Percentiles rank a stretch among this genome's conserved stretches.
Evolutionary conservation across 2,888 invertebrate genomes (phyloP).

Genomic region (Polydrusus cervinus): DNA sequence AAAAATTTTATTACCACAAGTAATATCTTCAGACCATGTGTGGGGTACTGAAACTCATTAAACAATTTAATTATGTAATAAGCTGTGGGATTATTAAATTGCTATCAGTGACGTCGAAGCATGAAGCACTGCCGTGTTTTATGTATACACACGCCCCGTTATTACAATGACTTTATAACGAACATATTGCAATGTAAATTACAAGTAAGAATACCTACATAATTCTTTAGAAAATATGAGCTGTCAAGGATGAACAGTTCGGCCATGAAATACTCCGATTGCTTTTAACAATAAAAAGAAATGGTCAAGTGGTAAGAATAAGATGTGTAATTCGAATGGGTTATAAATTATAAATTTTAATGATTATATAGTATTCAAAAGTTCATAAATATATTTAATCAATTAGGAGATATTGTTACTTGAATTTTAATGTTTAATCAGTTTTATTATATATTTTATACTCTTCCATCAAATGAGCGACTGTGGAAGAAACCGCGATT

Average conservation of each 20-base stretch:
- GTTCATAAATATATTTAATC: too few species aligned
- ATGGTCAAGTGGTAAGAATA: not conserved
- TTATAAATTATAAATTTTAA: not conserved
- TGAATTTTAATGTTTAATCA: too few species aligned
- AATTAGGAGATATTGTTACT: too few species aligned
- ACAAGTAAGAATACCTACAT: conserved; percentile 38
- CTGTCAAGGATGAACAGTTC: conserved; percentile 44
- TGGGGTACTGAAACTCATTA: conserved; percentile 28
- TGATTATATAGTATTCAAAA: not conserved
- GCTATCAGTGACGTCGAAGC: conserved; percentile 40
- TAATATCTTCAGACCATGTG: not conserved
- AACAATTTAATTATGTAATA: conserved; percentile 25
- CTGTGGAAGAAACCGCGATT: too few species aligned
- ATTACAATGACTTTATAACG: conserved; percentile 55
- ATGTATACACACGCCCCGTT: conserved; percentile 50
- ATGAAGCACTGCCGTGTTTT: conserved; percentile 43
- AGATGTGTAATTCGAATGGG: not conserved
- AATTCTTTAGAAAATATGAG: conserved; percentile 37
- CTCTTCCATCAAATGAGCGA: too few species aligned
- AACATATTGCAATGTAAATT: conserved; percentile 49
- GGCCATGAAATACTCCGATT: conserved; percentile 28
- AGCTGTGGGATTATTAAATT: conserved; percentile 36
- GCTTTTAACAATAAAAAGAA: conserved; percentile 16
- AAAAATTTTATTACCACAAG: too few species aligned
- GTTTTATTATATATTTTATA: not conserved